Evolutionary conservation across 1,140 invertebrate species (phyloP).

Genomic region (Drosophila repletoides): DNA sequence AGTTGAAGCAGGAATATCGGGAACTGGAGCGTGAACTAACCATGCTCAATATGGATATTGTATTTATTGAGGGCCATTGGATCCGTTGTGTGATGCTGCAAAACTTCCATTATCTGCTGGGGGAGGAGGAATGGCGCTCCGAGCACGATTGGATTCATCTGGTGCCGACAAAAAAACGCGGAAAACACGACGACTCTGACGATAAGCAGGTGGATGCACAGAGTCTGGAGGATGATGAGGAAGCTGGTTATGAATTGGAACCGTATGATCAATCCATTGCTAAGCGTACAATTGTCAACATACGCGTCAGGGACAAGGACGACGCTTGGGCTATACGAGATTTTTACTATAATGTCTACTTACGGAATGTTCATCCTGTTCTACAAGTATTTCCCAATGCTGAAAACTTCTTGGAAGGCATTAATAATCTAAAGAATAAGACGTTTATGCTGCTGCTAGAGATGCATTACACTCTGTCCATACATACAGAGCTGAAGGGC

Average conservation of each 20-base stretch:
- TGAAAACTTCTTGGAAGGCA: conserved; percentile 51
- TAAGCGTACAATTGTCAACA: conserved; percentile 66
- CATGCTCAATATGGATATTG: conserved; percentile 78
- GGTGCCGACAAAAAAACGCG: conserved; percentile 17
- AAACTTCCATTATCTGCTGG: conserved; percentile 78
- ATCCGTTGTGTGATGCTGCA: conserved; percentile 76
- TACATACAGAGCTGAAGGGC: conserved; percentile 70
- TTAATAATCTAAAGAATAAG: conserved; percentile 70
- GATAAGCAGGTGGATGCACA: not conserved
- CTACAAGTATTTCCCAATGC: conserved; percentile 71
- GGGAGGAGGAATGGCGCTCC: conserved; percentile 71
- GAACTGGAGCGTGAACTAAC: conserved; percentile 64
- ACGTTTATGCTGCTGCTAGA: conserved; percentile 74
- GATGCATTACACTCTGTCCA: conserved; percentile 70
- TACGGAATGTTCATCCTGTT: conserved; percentile 63
- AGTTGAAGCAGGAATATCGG: conserved; percentile 55
- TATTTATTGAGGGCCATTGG: conserved; percentile 77
- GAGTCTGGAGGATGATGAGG: conserved; percentile 11
- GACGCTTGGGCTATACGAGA: conserved; percentile 78
- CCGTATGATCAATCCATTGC: conserved; percentile 64
- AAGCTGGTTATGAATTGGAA: conserved; percentile 43
- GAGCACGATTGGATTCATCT: conserved; percentile 78
- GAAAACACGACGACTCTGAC: not conserved
- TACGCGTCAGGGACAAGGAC: conserved; percentile 71
- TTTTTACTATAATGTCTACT: conserved; percentile 73